phyloP scores from a whole-genome alignment of 2,888 invertebrate species.

The Drosophila anomelani region DNA sequence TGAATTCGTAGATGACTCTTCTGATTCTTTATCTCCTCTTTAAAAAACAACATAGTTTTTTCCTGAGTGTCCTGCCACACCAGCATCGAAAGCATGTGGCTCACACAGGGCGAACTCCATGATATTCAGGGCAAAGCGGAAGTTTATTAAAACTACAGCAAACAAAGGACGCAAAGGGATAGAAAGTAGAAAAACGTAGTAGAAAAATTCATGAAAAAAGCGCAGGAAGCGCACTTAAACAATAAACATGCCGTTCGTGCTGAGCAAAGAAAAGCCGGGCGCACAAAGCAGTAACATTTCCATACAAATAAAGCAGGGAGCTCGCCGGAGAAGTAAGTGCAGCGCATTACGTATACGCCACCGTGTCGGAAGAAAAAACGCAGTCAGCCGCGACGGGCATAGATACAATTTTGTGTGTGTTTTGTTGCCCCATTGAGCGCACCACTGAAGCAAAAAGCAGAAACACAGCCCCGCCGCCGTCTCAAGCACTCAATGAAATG shows the following conservation, averaged over 20 bases:
- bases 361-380: slow-evolving; percentile 44
- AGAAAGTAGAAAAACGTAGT: slow-evolving; percentile 8
- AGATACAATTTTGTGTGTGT: slow-evolving; percentile 63
- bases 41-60: background rate
- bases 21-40: too few species aligned
- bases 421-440: slow-evolving; percentile 80
- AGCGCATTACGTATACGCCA: slow-evolving; percentile 58
- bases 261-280: slow-evolving; percentile 43
- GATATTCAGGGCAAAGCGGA: slow-evolving; percentile 71
- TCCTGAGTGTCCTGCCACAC: slow-evolving; percentile 2
- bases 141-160: slow-evolving; percentile 76
- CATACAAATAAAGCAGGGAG: slow-evolving; percentile 48
- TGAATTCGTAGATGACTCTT: background rate
- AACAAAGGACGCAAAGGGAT: slow-evolving; percentile 34
- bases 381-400: slow-evolving; percentile 45
- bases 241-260: slow-evolving; percentile 51
- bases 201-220: slow-evolving; percentile 39
- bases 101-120: slow-evolving; percentile 55
- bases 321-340: slow-evolving; percentile 28
- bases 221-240: slow-evolving; percentile 43
- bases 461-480: slow-evolving; percentile 29
- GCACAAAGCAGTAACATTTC: slow-evolving; percentile 39
- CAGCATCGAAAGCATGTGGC: slow-evolving; percentile 62
- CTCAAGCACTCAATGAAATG: slow-evolving; percentile 68
- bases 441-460: slow-evolving; percentile 67